Evolutionary conservation across 2,888 invertebrate species (phyloP), one percentile per base, ranked within the genome.

Genomic region (Oscheius sp.): DNA sequence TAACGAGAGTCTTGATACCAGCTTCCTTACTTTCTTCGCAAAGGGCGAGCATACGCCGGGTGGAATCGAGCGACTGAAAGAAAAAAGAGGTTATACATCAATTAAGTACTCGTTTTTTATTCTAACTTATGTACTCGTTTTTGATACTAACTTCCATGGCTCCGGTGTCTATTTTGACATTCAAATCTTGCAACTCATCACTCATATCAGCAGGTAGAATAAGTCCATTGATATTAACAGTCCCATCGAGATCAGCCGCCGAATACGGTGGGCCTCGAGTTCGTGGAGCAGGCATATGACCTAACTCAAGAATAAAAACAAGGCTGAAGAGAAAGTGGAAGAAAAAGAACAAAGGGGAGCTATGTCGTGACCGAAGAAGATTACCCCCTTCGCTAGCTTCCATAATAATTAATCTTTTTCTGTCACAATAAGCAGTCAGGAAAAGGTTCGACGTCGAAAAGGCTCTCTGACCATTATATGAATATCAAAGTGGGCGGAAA

Each of bases 21-120:
- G 86, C 86, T 63, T 86, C 86, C 72, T 86, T 86, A 74, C 84
- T 84, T 77, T 88, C 87, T 70, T 87, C 87, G 70, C 87, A 87
- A 33, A 87, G 72, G 12, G 83, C 82, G 66, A 87, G 68, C 87
- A 87, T 87, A 32, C 87, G 83, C 30, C 87, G 82, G 9, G 87
- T 87, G 24, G 85, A 82, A 70, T 87, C 87, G 51, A 87, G 81
- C 1, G 87, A 87, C 87, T 87, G 73, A 75, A 87, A 85, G 54
- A 9, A 44, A 28, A 2, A 26, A 38, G 8, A 36, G 30, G n/a
- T 24, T 2, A 1, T 26, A 14, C 41, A 41, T n/a, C n/a, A n/a
- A n/a, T n/a, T n/a, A n/a, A n/a, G n/a, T n/a, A n/a, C n/a, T n/a
- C n/a, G n/a, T n/a, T n/a, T n/a, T n/a, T n/a, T n/a, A n/a, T n/a